These are phyloP conservation scores for Drosophila leontia DNA, from an alignment of 1,140 invertebrate genomes.

Conservation along the genomic window DNA sequence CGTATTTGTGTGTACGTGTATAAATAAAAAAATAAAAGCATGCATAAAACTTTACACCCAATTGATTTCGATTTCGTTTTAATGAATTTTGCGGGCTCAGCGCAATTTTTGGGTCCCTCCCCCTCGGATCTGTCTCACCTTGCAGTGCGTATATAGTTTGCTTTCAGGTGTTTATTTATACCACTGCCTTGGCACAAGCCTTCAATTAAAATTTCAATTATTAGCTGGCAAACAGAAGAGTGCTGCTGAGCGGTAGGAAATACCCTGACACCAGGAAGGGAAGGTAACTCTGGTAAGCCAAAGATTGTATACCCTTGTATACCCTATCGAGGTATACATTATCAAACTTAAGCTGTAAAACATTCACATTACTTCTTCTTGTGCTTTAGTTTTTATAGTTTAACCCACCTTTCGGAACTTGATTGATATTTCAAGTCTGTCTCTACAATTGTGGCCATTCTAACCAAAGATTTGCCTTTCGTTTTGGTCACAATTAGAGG, in stretches of 20 bases:
- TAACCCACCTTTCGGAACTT: too few species aligned
- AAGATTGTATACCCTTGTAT: neutral
- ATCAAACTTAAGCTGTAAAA: too few species aligned
- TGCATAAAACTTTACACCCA: constrained; percentile 58
- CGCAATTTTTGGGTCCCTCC: constrained; percentile 21
- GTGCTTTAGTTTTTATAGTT: too few species aligned
- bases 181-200: constrained; percentile 44
- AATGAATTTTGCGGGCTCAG: constrained; percentile 63
- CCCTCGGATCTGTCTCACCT: neutral
- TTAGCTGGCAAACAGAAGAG: constrained; percentile 54
- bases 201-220: constrained; percentile 79
- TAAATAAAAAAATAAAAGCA: constrained; percentile 28
- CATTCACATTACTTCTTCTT: too few species aligned
- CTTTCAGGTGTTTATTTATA: constrained; percentile 66
- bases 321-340: too few species aligned
- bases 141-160: constrained; percentile 9
- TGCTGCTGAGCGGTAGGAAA: neutral
- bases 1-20: neutral
- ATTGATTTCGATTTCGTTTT: constrained; percentile 71
- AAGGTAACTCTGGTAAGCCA: neutral
- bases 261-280: neutral
- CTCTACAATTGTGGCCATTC: too few species aligned
- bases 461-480: neutral
- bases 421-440: too few species aligned
- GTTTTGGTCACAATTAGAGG: constrained; percentile 6